Base-by-base conservation (phyloP, 2,888 invertebrate genomes). In the Lithosia quadra region DNA sequence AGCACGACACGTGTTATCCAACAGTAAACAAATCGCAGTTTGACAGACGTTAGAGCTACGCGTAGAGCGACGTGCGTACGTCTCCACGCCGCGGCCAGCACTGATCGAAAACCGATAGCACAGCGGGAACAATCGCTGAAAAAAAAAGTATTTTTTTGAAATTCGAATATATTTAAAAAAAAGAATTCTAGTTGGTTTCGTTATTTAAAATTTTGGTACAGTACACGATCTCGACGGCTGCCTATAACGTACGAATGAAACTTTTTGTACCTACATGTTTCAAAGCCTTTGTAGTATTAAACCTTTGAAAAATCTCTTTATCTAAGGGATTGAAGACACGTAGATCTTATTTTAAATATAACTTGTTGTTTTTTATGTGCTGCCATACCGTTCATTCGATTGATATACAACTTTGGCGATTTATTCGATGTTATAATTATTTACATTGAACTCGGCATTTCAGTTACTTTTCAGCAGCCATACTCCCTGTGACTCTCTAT, bases 101-200 rank as follows among this genome's bases (percentile, higher is more conserved):
- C 91, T 92, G 91, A 91, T 90, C 88, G 89, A 87, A 91, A 88
- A 88, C 87, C 88, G 86, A 91, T 90, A 89, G 86, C 77, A 79
- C 75, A 77, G 81, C 80, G 72, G 73, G 76, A 80, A 85, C 83
- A 85, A 86, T 82, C 77, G 73, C 73, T 73, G 69, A 83, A 82
- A 81, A 78, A 79, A 81, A 75, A 68, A 76, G 9, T 28, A 1
- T 34, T 66, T 55, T 68, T 65, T 33, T 49, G 22, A 56, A 67
- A 67, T 65, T 78, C 65, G 67, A 78, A 83, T 78, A 78, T 84
- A 76, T 69, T 78, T 78, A 83, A 76, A 71, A 78, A 82, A 80
- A 77, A 59, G 69, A 79, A 72, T 66, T 66, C 56, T 62, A 59
- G 53, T 66, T 59, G 59, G 63, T 63, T 71, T 9, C 53, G 56